Evolutionary conservation across 2,888 invertebrate genomes (phyloP).

Genomic region (Dinocampus coccinellae): DNA sequence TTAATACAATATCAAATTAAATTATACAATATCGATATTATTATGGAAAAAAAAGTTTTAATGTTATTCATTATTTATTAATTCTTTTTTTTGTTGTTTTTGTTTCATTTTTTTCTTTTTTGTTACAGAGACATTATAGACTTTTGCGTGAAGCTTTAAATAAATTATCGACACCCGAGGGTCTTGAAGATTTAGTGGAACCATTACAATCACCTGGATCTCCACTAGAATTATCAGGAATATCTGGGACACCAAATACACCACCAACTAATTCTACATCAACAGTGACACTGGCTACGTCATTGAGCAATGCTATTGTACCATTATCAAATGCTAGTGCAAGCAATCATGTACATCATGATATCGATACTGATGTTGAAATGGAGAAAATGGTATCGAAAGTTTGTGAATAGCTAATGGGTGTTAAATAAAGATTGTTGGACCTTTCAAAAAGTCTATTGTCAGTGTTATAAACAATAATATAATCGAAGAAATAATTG

Average conservation of each 20-base stretch:
- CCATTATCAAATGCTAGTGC: slow-evolving; percentile 46
- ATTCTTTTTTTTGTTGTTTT: too few relatives aligned
- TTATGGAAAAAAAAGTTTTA: too few relatives aligned
- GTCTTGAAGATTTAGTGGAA: slow-evolving; percentile 79
- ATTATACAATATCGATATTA: too few relatives aligned
- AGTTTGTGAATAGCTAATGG: slow-evolving; percentile 73
- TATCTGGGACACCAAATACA: slow-evolving; percentile 61
- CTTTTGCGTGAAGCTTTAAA: slow-evolving; percentile 88
- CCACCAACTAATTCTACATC: slow-evolving; percentile 55
- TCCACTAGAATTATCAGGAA: slow-evolving; percentile 66
- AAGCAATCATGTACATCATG: slow-evolving; percentile 64
- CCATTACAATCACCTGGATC: slow-evolving; percentile 68
- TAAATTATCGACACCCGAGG: slow-evolving; percentile 84
- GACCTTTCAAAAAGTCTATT: slow-evolving; percentile 68
- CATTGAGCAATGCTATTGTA: slow-evolving; percentile 48
- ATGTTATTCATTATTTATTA: too few relatives aligned
- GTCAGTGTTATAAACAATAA: slow-evolving; percentile 59
- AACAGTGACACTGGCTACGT: slow-evolving; percentile 44
- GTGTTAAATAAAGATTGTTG: slow-evolving; percentile 67
- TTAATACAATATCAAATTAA: too few relatives aligned
- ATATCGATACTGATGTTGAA: slow-evolving; percentile 78
- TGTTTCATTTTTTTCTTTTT: not conserved
- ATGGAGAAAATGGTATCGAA: slow-evolving; percentile 84
- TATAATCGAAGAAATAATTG: slow-evolving; percentile 39
- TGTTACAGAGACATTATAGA: slow-evolving; percentile 81